A percentile compares a stretch with the other conserved stretches of the same genome.
phyloP scores from a whole-genome alignment of 2,113 vertebrate genomes.

The Corapipo altera region DNA sequence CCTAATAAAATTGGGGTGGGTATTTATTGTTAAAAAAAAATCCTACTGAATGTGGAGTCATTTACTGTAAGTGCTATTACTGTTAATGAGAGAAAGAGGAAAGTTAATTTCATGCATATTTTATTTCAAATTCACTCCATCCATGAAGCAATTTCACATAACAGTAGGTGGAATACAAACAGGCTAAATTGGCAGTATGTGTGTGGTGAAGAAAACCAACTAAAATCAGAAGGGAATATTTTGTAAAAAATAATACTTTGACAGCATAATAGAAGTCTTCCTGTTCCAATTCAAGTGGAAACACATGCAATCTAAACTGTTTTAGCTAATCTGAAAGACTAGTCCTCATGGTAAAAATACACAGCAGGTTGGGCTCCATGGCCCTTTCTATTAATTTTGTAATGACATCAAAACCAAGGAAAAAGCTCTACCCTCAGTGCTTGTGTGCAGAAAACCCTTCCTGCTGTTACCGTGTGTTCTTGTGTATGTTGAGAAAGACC shows the following conservation, averaged over 20 bases:
- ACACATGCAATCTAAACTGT: neutral
- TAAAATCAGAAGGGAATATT: neutral
- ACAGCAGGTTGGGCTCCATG: neutral
- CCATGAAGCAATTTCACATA: constrained; percentile 16
- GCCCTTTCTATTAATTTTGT: neutral
- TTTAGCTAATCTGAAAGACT: neutral
- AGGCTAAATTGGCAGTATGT: neutral
- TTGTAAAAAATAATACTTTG: constrained; percentile 2
- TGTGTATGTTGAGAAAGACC: neutral
- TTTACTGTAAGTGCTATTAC: constrained; percentile 14
- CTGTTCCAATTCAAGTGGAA: neutral
- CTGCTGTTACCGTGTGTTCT: neutral
- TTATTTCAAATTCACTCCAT: neutral
- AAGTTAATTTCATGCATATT: constrained; percentile 28
- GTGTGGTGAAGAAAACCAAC: neutral
- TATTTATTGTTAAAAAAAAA: neutral
- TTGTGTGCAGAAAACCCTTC: neutral
- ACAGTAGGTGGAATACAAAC: neutral
- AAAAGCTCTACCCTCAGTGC: neutral
- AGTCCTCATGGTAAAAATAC: neutral
- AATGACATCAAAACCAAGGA: neutral
- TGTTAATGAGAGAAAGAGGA: constrained; percentile 4
- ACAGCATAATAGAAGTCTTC: neutral
- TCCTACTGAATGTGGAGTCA: neutral
- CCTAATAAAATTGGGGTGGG: neutral